Evolutionary conservation across 2,888 invertebrate species (phyloP).

Genomic region (Abrostola triplasia): DNA sequence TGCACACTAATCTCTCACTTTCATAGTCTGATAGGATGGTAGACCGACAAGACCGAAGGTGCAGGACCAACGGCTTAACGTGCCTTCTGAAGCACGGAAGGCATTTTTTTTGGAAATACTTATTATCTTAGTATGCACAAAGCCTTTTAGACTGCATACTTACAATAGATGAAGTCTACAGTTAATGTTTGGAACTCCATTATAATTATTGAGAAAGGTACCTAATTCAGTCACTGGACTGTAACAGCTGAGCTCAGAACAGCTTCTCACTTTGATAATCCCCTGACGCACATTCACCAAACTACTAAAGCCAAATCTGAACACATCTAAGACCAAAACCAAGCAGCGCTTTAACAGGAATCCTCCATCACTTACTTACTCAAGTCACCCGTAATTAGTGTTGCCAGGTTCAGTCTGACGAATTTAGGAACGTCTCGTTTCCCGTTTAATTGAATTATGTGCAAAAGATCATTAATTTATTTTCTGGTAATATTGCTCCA

Average conservation of each 20-base stretch:
- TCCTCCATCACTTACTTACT: slow-evolving; percentile 15
- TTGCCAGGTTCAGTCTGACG: neutral
- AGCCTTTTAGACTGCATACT: too few relatives aligned
- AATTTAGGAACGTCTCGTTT: neutral
- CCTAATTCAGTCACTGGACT: neutral
- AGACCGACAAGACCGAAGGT: too few relatives aligned
- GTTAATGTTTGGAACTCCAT: too few relatives aligned
- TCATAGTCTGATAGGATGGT: too few relatives aligned
- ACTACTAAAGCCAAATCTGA: neutral
- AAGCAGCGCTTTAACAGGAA: slow-evolving; percentile 9
- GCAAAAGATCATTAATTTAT: neutral
- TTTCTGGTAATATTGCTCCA: too few relatives aligned
- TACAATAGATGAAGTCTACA: too few relatives aligned
- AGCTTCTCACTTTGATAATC: neutral
- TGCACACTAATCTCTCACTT: too few relatives aligned
- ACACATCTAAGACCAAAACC: slow-evolving; percentile 4
- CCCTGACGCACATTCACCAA: neutral
- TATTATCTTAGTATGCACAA: too few relatives aligned
- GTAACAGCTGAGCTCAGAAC: neutral
- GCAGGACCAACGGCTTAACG: too few relatives aligned
- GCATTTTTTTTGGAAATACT: too few relatives aligned
- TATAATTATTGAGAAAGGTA: too few relatives aligned
- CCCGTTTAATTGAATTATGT: neutral
- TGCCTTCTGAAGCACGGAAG: too few relatives aligned
- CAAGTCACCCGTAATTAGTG: slow-evolving; percentile 19